phyloP scores from a whole-genome alignment of 2,888 invertebrate genomes.

The Syritta pipiens region DNA sequence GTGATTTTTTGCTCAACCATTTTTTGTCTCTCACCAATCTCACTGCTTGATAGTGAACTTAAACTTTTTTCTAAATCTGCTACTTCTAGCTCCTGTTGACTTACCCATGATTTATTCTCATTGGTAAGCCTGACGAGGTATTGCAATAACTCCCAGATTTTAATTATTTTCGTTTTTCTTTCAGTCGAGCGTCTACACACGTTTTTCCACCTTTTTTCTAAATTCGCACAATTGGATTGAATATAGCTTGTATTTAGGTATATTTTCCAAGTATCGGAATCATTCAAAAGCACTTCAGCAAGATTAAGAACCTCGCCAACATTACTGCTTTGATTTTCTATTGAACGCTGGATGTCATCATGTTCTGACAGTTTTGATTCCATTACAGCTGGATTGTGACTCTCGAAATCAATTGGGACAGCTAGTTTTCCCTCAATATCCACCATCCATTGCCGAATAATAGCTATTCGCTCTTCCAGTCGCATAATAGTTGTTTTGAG shows the following conservation, averaged over 20 bases:
- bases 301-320: constrained; percentile 89
- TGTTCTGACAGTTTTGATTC: constrained; percentile 86
- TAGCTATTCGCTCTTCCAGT: constrained; percentile 86
- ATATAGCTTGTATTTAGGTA: constrained; percentile 86
- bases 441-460: constrained; percentile 86
- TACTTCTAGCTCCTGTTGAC: constrained; percentile 83
- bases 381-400: constrained; percentile 83
- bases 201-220: constrained; percentile 89
- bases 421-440: constrained; percentile 86
- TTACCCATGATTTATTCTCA: constrained; percentile 83
- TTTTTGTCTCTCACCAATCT: constrained; percentile 82
- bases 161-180: constrained; percentile 84
- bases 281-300: constrained; percentile 87
- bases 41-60: constrained; percentile 81
- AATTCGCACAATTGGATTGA: constrained; percentile 84
- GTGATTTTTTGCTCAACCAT: constrained; percentile 81
- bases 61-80: constrained; percentile 82
- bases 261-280: constrained; percentile 86
- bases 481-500: constrained; percentile 85
- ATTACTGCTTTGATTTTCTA: constrained; percentile 88
- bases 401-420: constrained; percentile 85
- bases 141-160: constrained; percentile 83
- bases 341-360: constrained; percentile 86
- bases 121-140: constrained; percentile 81
- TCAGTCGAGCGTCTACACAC: constrained; percentile 87